These are phyloP conservation scores for Hemistola chrysoprasaria DNA, from an alignment of 2,888 invertebrate genomes.

Conservation along the genomic window DNA sequence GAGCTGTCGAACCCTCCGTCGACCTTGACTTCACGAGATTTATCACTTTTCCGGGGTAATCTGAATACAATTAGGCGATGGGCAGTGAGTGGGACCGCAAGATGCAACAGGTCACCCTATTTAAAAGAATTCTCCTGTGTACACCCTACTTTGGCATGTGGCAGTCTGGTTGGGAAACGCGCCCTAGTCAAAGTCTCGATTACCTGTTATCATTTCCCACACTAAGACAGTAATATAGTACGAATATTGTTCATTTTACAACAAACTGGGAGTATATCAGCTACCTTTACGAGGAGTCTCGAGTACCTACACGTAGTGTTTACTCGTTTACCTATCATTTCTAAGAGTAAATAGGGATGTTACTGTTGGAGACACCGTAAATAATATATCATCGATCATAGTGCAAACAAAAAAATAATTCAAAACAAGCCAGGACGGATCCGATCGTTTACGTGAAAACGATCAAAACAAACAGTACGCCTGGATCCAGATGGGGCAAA, in stretches of 20 bases:
- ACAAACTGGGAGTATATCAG: no score
- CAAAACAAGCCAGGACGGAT: slow-evolving; percentile 55
- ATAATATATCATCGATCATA: slow-evolving; percentile 54
- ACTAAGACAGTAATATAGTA: no score
- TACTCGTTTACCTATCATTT: slow-evolving; percentile 8
- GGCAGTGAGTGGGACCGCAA: slow-evolving; percentile 56
- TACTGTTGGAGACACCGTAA: slow-evolving; percentile 39
- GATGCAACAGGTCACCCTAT: slow-evolving; percentile 58
- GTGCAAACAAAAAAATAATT: slow-evolving; percentile 45
- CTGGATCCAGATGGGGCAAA: slow-evolving; percentile 63
- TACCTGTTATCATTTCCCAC: no score
- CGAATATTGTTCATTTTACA: no score
- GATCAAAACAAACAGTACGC: slow-evolving; percentile 76
- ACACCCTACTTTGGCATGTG: slow-evolving; percentile 6
- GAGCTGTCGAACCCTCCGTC: slow-evolving; percentile 76
- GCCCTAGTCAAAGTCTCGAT: no score
- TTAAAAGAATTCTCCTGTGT: slow-evolving; percentile 39
- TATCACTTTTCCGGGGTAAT: slow-evolving; percentile 77
- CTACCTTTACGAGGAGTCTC: no score
- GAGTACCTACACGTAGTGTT: no score
- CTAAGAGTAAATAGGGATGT: slow-evolving; percentile 25
- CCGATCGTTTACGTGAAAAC: slow-evolving; percentile 72
- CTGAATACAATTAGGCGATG: slow-evolving; percentile 77
- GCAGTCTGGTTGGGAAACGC: not conserved
- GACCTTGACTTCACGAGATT: slow-evolving; percentile 78